phyloP scores from a whole-genome alignment of 2,113 vertebrate species.

The Burhinus oedicnemus region DNA sequence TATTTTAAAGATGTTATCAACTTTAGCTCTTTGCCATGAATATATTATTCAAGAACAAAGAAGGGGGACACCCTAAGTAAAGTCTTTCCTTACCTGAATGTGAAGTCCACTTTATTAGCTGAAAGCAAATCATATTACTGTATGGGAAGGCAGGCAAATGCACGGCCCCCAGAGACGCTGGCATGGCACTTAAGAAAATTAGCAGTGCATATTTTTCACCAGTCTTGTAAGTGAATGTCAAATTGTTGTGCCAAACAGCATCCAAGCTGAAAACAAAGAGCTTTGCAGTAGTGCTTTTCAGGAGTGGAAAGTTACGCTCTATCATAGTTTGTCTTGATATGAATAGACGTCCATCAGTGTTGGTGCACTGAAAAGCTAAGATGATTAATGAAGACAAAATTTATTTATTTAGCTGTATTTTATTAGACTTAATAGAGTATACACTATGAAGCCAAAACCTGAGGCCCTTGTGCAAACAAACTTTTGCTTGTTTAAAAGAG shows the following conservation, averaged over 20 bases:
- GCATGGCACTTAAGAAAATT: slow-evolving; percentile 59
- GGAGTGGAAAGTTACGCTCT: background rate
- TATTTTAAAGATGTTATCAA: slow-evolving; percentile 26
- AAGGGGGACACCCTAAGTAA: background rate
- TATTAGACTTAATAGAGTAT: background rate
- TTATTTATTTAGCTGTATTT: slow-evolving; percentile 6
- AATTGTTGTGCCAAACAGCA: slow-evolving; percentile 22
- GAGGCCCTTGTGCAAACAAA: background rate
- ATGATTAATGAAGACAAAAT: background rate
- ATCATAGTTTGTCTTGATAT: background rate
- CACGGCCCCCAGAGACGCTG: background rate
- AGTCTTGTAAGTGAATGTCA: slow-evolving; percentile 19
- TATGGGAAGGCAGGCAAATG: background rate
- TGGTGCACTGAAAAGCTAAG: background rate
- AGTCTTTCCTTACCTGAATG: background rate
- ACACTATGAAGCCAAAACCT: background rate
- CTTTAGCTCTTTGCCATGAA: background rate
- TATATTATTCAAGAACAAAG: background rate
- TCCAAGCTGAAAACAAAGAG: slow-evolving; percentile 12
- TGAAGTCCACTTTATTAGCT: slow-evolving; percentile 10
- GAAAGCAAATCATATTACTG: slow-evolving; percentile 15
- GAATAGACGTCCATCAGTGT: background rate
- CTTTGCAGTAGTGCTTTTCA: background rate
- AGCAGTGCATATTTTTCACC: slow-evolving; percentile 44
- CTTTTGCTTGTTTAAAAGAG: background rate